Base-by-base conservation (phyloP, 2,888 invertebrate species). In the Eurytoma adleriae region DNA sequence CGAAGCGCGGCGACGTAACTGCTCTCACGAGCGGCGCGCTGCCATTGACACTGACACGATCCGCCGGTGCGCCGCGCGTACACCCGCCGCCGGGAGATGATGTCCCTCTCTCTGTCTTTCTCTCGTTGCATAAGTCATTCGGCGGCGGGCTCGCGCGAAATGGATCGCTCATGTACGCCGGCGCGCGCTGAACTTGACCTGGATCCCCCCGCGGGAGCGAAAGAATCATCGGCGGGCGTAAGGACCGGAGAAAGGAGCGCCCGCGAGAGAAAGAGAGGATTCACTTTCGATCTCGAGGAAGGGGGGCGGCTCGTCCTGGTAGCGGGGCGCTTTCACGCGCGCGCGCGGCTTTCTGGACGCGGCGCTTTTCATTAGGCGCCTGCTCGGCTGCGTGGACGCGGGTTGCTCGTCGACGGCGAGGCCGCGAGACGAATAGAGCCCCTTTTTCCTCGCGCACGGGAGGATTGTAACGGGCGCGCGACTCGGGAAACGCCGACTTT, bases 11-110 rank as follows among this genome's bases (percentile, higher is more conserved):
- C 83, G 82, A 82, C 86, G 85, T 85, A 85, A 86, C 84, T 84
- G 84, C 83, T 85, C 76, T 84, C 84, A 83, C 84, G 84, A 84
- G 78, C 79, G 81, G 83, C 77, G 82, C 79, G 81, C 80, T 88
- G 88, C 87, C 89, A 88, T 89, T 89, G 89, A 89, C 89, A 89
- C 88, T 90, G 89, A 89, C 87, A 86, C 87, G 88, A 89, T 86
- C 87, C 85, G 79, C 62, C 30, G 30, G 62, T 30, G 18, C 24
- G 13, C 84, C 82, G 80, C 80, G 75, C 82, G 81, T 82, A 78
- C 83, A 24, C 81, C 81, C 82, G 80, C 75, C 75, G 80, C 77
- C 79, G 52, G 50, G 52, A 52, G 56, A 61, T 24, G 20, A 18
- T 40, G 59, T 70, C 85, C 5, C 7, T 40, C 30, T 24, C 7